Evolutionary conservation across 2,113 vertebrate species (phyloP), one percentile per base, ranked within the genome.

Genomic region (Rhagologus leucostigma): DNA sequence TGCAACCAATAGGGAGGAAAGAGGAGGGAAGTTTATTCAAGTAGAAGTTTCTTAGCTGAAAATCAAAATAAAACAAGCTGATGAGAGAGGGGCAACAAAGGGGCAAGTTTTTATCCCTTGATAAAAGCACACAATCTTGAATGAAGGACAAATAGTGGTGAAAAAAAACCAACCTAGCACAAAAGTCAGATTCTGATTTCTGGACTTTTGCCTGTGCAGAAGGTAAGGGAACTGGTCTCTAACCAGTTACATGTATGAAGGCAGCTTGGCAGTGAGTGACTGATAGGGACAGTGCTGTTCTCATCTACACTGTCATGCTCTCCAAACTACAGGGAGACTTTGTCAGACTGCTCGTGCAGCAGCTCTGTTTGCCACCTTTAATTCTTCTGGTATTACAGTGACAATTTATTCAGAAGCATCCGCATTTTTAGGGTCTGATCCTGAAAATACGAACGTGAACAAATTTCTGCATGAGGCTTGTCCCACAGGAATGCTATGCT

Each of bases 311-410:
- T 57, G 7, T 30, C 64, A 32, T 39, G 8, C 19, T 55, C 60
- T 33, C 49, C 35, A 33, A 20, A 44, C 39, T 33, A 3, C 8
- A 26, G 47, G 11, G 15, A 69, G 11, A 12, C 16, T n/a, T 39
- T 22, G 2, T 20, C n/a, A 65, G 23, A 10, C 42, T 81, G 41
- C n/a, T 49, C 22, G 5, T 39, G 33, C 7, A 37, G 11, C n/a
- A 59, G 14, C 11, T 67, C 8, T 53, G 7, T 53, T 76, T 87
- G 16, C 21, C 47, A 50, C 12, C n/a, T 77, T 55, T 39, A 59
- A 22, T 10, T 17, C 16, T n/a, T 37, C 22, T 64, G n/a, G 32
- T 52, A 26, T 9, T 42, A 22, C 19, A 69, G 13, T 0, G 0
- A 49, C 17, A 52, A 39, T 33, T 71, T 74, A 29, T 33, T 49